Evolutionary conservation across 1,140 invertebrate genomes (phyloP).

Genomic region (Drosophila eugracilis): DNA sequence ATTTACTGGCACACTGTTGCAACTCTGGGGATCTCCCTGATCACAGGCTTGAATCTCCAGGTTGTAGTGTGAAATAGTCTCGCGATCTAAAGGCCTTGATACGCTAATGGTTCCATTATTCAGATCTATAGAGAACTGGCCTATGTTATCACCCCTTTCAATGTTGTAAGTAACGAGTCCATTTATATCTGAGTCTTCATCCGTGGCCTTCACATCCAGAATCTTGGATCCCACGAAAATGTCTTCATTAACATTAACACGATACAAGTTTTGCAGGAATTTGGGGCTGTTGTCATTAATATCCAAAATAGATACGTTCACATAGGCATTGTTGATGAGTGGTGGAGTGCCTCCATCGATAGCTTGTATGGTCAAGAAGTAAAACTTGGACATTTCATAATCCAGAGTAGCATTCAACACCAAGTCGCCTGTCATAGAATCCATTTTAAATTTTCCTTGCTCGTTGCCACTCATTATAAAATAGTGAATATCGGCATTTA

Average conservation of each 20-base stretch:
- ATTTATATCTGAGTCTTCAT: slow-evolving; percentile 93
- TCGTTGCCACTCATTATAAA: slow-evolving; percentile 95
- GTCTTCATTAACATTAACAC: slow-evolving; percentile 92
- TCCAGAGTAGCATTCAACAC: slow-evolving; percentile 92
- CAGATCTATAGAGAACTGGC: slow-evolving; percentile 92
- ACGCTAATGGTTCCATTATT: slow-evolving; percentile 92
- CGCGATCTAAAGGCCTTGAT: slow-evolving; percentile 91
- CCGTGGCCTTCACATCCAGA: slow-evolving; percentile 90
- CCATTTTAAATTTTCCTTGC: slow-evolving; percentile 92
- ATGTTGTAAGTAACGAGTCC: slow-evolving; percentile 92
- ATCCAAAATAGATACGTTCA: slow-evolving; percentile 94
- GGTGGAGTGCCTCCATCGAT: slow-evolving; percentile 94
- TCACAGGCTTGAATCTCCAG: slow-evolving; percentile 93
- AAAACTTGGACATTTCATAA: slow-evolving; percentile 93
- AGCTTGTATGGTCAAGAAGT: slow-evolving; percentile 95
- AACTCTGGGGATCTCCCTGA: slow-evolving; percentile 90
- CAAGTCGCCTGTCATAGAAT: slow-evolving; percentile 90
- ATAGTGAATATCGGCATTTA: slow-evolving; percentile 97
- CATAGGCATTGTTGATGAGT: slow-evolving; percentile 93
- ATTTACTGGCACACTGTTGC: slow-evolving; percentile 90
- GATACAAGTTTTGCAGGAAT: slow-evolving; percentile 93
- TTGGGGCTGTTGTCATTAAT: slow-evolving; percentile 95
- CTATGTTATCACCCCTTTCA: slow-evolving; percentile 90
- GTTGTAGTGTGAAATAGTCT: slow-evolving; percentile 90
- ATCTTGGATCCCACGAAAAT: slow-evolving; percentile 89